Evolutionary conservation across 1,140 invertebrate species (phyloP).

Genomic region (Protaetia brevitarsis): DNA sequence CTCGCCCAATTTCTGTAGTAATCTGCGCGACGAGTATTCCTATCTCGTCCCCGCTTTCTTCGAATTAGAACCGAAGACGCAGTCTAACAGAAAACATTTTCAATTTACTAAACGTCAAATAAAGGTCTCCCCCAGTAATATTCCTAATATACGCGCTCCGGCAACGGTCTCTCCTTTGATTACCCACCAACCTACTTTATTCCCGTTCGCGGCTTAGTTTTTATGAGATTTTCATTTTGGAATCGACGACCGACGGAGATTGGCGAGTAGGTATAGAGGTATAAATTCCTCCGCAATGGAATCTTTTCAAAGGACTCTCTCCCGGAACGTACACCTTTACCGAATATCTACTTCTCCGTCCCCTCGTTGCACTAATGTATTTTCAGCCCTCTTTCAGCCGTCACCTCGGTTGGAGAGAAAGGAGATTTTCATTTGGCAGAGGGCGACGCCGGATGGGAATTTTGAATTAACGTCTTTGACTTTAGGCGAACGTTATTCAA

Average conservation of each 20-base stretch:
- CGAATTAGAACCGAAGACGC: background rate
- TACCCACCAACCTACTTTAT: background rate
- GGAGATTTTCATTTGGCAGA: slow-evolving; percentile 2
- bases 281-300: background rate
- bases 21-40: background rate
- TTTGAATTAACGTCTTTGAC: slow-evolving; percentile 13
- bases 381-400: background rate
- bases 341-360: background rate
- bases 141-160: slow-evolving; percentile 7
- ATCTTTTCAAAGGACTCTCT: background rate
- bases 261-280: too few species aligned
- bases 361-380: background rate
- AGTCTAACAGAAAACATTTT: slow-evolving; percentile 16
- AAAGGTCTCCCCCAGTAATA: background rate
- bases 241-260: background rate
- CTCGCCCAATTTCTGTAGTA: background rate
- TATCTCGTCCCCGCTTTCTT: background rate
- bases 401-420: background rate
- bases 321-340: background rate
- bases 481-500: slow-evolving; percentile 9
- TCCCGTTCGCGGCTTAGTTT: slow-evolving; percentile 5
- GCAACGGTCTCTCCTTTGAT: background rate
- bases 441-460: background rate
- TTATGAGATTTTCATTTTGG: slow-evolving; percentile 14
- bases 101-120: slow-evolving; percentile 14